Conservation (phyloP, 2,797 vertebrate genomes). For the Strix occidentalis region DNA sequence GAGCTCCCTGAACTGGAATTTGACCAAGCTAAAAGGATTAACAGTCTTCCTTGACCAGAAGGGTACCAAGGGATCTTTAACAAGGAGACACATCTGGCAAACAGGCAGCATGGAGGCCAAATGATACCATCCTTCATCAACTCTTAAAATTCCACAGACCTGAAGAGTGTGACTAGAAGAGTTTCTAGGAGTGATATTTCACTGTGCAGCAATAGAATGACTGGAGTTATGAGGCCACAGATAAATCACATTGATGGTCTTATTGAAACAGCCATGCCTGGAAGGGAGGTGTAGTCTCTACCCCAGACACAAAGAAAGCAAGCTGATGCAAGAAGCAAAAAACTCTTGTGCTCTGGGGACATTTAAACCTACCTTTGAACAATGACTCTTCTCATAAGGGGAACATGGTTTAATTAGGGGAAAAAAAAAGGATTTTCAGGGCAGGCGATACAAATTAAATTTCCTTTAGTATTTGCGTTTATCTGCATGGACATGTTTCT, state of each 20-base stretch:
- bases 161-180: conserved; percentile 15
- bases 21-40: conserved; percentile 56
- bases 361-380: conserved; percentile 1
- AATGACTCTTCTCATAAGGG: neutral
- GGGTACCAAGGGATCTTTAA: conserved; percentile 41
- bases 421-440: neutral
- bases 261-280: conserved; percentile 20
- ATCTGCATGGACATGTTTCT: neutral
- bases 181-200: conserved; percentile 52
- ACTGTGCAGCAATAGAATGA: conserved; percentile 31
- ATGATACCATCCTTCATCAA: conserved; percentile 19
- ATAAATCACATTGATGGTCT: conserved; percentile 54
- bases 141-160: conserved; percentile 37
- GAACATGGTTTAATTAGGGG: neutral
- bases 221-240: conserved; percentile 46
- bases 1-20: neutral
- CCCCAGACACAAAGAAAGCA: conserved; percentile 14
- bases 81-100: conserved; percentile 24
- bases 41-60: neutral
- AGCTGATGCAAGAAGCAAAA: conserved; percentile 19
- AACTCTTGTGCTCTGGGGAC: neutral
- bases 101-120: neutral
- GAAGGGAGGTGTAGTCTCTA: conserved; percentile 13
- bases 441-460: neutral
- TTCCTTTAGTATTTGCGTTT: neutral